Percentiles rank a stretch among this genome's conserved stretches.
phyloP scores from a whole-genome alignment of 1,140 invertebrate genomes.

The Phortica variegata region DNA sequence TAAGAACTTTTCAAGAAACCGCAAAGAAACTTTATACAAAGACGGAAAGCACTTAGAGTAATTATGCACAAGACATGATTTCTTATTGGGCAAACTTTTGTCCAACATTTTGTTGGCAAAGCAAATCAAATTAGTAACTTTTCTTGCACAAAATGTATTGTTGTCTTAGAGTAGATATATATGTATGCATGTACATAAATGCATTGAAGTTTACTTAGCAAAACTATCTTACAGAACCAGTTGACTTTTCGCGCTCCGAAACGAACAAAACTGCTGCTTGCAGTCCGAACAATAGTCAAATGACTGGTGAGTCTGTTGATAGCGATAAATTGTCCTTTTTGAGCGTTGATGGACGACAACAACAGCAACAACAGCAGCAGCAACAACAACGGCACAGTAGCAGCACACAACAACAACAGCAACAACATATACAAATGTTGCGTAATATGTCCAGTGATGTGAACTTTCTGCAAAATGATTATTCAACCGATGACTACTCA shows the following conservation, averaged over 20 bases:
- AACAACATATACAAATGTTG: slow-evolving; percentile 44
- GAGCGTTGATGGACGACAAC: slow-evolving; percentile 9
- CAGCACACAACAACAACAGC: slow-evolving; percentile 4
- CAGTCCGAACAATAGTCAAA: background rate
- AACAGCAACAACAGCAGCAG: slow-evolving; percentile 25
- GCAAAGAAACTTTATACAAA: no score
- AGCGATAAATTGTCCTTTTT: background rate
- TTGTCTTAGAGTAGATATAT: background rate
- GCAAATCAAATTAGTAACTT: slow-evolving; percentile 40
- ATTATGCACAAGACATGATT: background rate
- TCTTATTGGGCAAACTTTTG: slow-evolving; percentile 19
- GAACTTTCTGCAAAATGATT: slow-evolving; percentile 46
- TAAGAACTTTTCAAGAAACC: slow-evolving; percentile 9
- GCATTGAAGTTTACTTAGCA: slow-evolving; percentile 23
- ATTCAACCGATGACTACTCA: slow-evolving; percentile 50
- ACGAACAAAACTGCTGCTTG: background rate
- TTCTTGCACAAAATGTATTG: background rate
- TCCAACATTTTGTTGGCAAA: slow-evolving; percentile 29
- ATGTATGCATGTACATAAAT: no score
- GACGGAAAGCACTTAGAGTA: background rate
- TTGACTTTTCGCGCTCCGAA: slow-evolving; percentile 55
- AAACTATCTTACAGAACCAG: slow-evolving; percentile 41
- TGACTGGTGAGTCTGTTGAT: background rate
- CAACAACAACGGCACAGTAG: slow-evolving; percentile 12
- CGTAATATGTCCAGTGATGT: slow-evolving; percentile 24